phyloP scores from a whole-genome alignment of 1,140 invertebrate species.

The Mamestra configurata region DNA sequence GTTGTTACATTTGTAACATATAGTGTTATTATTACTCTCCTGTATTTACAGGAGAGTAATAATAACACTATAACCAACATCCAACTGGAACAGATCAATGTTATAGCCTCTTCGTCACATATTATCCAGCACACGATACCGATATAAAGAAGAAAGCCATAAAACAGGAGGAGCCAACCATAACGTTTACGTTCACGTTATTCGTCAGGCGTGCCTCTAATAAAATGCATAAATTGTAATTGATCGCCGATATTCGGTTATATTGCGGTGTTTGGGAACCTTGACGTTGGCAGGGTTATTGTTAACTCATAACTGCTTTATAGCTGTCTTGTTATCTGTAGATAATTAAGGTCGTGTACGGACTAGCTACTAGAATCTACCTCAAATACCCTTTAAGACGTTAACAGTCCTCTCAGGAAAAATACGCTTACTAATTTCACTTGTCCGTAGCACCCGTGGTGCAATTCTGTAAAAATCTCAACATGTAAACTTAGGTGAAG shows the following conservation, averaged over 20 bases:
- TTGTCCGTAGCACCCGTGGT: too few species aligned
- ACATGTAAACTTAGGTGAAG: too few species aligned
- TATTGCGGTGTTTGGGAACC: neutral
- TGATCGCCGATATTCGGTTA: constrained; percentile 37
- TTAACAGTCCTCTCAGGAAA: too few species aligned
- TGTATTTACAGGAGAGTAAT: too few species aligned
- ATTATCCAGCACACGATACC: neutral
- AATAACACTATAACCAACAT: too few species aligned
- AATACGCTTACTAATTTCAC: too few species aligned
- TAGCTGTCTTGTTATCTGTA: neutral
- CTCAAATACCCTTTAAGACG: too few species aligned
- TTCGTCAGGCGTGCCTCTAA: constrained; percentile 27
- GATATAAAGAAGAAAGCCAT: neutral
- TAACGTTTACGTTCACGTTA: constrained; percentile 27
- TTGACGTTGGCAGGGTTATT: neutral
- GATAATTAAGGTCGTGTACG: neutral
- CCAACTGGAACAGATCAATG: too few species aligned
- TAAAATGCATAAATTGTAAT: constrained; percentile 49
- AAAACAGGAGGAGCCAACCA: constrained; percentile 26
- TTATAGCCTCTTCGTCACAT: neutral
- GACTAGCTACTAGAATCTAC: too few species aligned
- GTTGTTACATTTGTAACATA: too few species aligned
- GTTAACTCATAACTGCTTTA: neutral
- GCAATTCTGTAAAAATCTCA: too few species aligned
- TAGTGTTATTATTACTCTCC: too few species aligned